phyloP scores from a whole-genome alignment of 2,888 invertebrate species.

The Brachypterus glaber region DNA sequence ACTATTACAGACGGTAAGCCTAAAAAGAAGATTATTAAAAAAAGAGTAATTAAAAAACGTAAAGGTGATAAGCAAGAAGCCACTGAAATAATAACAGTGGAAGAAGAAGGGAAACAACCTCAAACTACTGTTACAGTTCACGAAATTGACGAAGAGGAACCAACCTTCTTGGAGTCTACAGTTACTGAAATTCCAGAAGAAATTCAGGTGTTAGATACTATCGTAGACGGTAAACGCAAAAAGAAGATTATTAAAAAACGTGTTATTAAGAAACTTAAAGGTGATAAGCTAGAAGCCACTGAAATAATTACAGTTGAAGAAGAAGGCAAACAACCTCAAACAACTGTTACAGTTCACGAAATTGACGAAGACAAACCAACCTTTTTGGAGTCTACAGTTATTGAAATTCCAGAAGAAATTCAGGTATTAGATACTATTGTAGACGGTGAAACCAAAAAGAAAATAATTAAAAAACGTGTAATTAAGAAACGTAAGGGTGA shows the following conservation, averaged over 20 bases:
- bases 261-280: conserved; percentile 33
- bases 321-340: conserved; percentile 40
- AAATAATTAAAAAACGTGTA: conserved; percentile 9
- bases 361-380: too few species aligned
- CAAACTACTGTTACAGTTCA: conserved; percentile 37
- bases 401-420: conserved; percentile 28
- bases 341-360: conserved; percentile 38
- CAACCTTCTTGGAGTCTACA: conserved; percentile 16
- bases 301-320: conserved; percentile 44
- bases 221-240: conserved; percentile 26
- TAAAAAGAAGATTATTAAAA: conserved; percentile 25
- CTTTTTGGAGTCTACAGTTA: too few species aligned
- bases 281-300: conserved; percentile 30
- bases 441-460: too few species aligned
- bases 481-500: conserved; percentile 23
- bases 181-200: conserved; percentile 12
- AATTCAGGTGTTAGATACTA: conserved; percentile 6
- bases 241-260: conserved; percentile 32
- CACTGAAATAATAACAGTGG: conserved; percentile 30
- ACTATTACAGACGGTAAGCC: conserved; percentile 35
- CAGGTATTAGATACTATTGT: too few species aligned
- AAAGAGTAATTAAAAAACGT: conserved; percentile 42
- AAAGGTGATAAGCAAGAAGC: conserved; percentile 35
- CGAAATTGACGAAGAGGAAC: conserved; percentile 24
- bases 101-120: conserved; percentile 27